A percentile compares a stretch with the other conserved stretches of the same genome.
Conservation (phyloP, 2,888 invertebrate genomes). For the Azorinus chamasolen region DNA sequence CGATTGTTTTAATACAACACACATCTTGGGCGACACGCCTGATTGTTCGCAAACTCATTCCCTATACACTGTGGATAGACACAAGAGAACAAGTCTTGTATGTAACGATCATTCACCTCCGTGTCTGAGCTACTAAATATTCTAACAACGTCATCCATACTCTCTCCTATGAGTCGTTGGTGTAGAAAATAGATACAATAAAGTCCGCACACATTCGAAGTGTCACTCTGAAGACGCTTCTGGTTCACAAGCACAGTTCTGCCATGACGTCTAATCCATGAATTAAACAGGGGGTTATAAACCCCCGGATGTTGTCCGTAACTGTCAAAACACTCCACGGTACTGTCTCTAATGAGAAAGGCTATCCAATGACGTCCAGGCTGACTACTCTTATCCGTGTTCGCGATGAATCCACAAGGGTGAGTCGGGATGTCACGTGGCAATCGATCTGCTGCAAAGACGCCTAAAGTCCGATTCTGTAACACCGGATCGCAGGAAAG, state of each 20-base stretch:
- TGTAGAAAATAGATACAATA: too few relatives aligned
- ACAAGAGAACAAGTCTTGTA: too few relatives aligned
- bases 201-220: too few relatives aligned
- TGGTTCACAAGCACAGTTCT: not conserved
- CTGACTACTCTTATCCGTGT: slow-evolving; percentile 18
- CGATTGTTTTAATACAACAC: too few relatives aligned
- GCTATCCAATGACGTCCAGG: slow-evolving; percentile 34
- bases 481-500: slow-evolving; percentile 9
- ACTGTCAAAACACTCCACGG: slow-evolving; percentile 1
- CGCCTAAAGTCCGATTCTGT: not conserved
- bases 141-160: slow-evolving; percentile 1
- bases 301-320: slow-evolving; percentile 2
- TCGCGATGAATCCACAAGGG: slow-evolving; percentile 29
- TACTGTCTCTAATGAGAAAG: slow-evolving; percentile 16
- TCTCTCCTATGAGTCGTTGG: not conserved
- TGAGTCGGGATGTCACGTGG: not conserved
- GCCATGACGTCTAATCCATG: slow-evolving; percentile 1
- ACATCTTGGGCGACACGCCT: not conserved
- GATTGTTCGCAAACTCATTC: not conserved
- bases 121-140: not conserved
- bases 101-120: not conserved
- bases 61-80: too few relatives aligned
- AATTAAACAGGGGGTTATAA: slow-evolving; percentile 2
- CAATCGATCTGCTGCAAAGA: slow-evolving; percentile 17
- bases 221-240: too few relatives aligned